These are phyloP conservation scores for Thunnus thynnus DNA, from an alignment of 2,113 vertebrate species.

Conservation along the genomic window DNA sequence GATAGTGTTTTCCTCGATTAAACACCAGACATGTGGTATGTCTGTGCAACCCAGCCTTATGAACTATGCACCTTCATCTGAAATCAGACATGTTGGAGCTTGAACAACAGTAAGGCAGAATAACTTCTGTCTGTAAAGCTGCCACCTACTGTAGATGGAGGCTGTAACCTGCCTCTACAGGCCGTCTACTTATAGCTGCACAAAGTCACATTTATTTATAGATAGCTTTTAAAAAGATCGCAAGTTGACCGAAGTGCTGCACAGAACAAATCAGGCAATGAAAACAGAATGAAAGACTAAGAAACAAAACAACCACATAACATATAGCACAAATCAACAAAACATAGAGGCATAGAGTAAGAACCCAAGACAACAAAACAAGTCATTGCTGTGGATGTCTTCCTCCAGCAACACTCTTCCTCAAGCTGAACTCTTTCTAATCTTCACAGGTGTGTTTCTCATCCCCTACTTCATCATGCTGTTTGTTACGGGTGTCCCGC, in stretches of 20 bases:
- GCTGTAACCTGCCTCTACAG: slow-evolving; percentile 38
- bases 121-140: slow-evolving; percentile 8
- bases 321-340: neutral
- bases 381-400: neutral
- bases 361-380: neutral
- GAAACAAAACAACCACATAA: too few species aligned
- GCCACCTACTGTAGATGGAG: neutral
- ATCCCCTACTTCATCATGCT: slow-evolving; percentile 90
- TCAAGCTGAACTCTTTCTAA: neutral
- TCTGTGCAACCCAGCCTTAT: slow-evolving; percentile 4
- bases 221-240: too few species aligned
- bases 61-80: neutral
- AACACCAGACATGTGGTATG: slow-evolving; percentile 29
- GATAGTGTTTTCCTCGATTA: slow-evolving; percentile 41
- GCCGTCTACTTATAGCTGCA: neutral
- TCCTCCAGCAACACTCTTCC: neutral
- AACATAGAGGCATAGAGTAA: neutral
- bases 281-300: too few species aligned
- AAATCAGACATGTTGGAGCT: slow-evolving; percentile 44
- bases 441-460: slow-evolving; percentile 86
- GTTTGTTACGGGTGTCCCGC: slow-evolving; percentile 86
- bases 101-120: slow-evolving; percentile 13
- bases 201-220: neutral
- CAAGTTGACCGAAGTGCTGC: too few species aligned
- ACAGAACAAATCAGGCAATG: too few species aligned